Percentiles rank a stretch among this genome's conserved stretches.
Conservation (phyloP, 2,888 invertebrate species). For the Agriotes lineatus region DNA sequence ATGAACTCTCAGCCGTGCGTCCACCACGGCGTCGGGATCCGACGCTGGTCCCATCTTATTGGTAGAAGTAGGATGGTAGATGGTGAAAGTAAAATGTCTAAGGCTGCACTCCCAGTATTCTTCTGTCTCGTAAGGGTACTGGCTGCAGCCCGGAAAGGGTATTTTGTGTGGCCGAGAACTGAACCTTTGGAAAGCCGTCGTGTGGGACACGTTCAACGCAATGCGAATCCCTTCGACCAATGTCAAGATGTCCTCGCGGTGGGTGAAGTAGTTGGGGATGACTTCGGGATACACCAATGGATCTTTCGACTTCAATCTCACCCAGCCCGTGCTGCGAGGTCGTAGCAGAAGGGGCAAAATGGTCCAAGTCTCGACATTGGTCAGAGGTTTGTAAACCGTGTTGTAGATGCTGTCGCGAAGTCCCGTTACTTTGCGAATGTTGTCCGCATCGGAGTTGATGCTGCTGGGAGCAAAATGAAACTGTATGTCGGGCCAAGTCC, state of each 20-base stretch:
- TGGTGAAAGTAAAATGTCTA: constrained; percentile 83
- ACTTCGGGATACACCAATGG: constrained; percentile 87
- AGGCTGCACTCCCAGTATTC: constrained; percentile 90
- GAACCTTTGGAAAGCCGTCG: constrained; percentile 84
- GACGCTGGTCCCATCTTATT: constrained; percentile 88
- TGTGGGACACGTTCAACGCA: constrained; percentile 83
- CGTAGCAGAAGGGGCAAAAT: constrained; percentile 84
- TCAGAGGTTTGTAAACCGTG: constrained; percentile 85
- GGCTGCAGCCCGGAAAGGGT: constrained; percentile 86
- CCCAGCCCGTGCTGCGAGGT: constrained; percentile 88
- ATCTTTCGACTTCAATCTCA: constrained; percentile 85
- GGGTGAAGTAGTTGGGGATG: constrained; percentile 92
- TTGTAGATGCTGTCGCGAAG: constrained; percentile 85
- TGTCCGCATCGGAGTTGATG: constrained; percentile 86
- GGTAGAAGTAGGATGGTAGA: constrained; percentile 88
- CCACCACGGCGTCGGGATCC: constrained; percentile 84
- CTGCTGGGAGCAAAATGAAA: constrained; percentile 90
- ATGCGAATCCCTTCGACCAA: constrained; percentile 88
- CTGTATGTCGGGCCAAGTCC: constrained; percentile 87
- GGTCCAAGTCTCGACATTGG: constrained; percentile 85
- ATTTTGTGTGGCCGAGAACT: constrained; percentile 84
- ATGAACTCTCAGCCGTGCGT: constrained; percentile 81
- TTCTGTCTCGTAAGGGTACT: constrained; percentile 78
- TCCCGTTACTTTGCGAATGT: constrained; percentile 78
- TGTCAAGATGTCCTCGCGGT: constrained; percentile 83